These are phyloP conservation scores for Tricholaema leucomelas DNA, from an alignment of 2,113 vertebrate genomes.

Conservation along the genomic window DNA sequence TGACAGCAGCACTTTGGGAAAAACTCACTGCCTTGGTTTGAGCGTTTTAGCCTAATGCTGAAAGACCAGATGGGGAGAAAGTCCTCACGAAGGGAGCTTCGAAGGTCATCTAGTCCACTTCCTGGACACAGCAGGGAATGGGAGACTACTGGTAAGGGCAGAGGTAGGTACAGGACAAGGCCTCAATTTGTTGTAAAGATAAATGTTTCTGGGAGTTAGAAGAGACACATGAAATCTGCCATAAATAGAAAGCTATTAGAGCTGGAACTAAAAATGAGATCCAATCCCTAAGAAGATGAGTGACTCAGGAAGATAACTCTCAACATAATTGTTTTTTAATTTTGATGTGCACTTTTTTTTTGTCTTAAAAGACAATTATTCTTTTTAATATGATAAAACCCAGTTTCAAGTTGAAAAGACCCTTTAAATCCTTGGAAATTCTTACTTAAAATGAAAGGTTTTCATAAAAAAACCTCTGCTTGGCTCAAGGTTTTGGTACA, in stretches of 20 bases:
- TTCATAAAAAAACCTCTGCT: not conserved
- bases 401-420: not conserved
- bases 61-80: not conserved
- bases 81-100: no score
- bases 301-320: not conserved
- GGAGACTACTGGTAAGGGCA: not conserved
- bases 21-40: not conserved
- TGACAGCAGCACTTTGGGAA: not conserved
- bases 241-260: not conserved
- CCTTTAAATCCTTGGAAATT: not conserved
- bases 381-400: not conserved
- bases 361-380: not conserved
- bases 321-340: not conserved
- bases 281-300: not conserved
- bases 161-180: not conserved
- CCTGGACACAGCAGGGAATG: not conserved
- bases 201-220: not conserved
- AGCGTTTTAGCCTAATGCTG: not conserved
- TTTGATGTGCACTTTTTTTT: not conserved
- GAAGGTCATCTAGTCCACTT: no score
- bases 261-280: not conserved
- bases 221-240: not conserved
- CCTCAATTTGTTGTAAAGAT: not conserved
- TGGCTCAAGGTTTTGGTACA: not conserved
- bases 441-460: not conserved